Base-by-base conservation (phyloP, 2,797 vertebrate genomes). In the Pantherophis alleghaniensis region DNA sequence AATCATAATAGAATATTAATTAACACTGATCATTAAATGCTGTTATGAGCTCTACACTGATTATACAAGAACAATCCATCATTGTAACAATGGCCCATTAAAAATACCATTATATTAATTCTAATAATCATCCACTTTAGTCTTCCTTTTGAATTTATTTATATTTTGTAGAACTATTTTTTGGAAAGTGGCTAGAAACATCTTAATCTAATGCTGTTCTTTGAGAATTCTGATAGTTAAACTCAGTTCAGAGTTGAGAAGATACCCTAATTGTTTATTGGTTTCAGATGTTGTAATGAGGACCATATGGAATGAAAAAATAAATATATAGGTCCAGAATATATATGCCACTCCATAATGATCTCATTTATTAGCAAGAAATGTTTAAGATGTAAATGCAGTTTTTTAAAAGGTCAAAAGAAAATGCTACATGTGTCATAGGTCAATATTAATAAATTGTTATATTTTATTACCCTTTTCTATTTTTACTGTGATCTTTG, bases 61-160 rank as follows among this genome's bases (percentile, higher is more conserved):
- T 92, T 92, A 90, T 56, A 83, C 53, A 89, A 92, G 92, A 92
- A 92, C 88, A 89, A 89, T 89, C 59, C 57, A 53, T 92, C 56
- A 59, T 59, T 89, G 56, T 59, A 90, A 90, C 42, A 60, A 92
- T n/a, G 92, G 92, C 14, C 63, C 74, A 92, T 92, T 92, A 92
- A 92, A 79, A 86, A 42, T 53, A 90, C 47, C 87, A 83, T 89
- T 51, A 66, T 90, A 90, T 32, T 86, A 61, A 86, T 86, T 74
- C 56, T 89, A 92, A 90, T 89, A 42, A 56, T 55, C 32, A 66
- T 18, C 79, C 51, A 69, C 51, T 90, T 90, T 63, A 87, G 32
- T 16, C 79, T 63, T 93, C 51, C 66, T 79, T 93, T 93, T 93
- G 51, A 55, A 86, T 18, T 56, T 87, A 32, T 63, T 86, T 86